phyloP scores from a whole-genome alignment of 2,797 vertebrate species.

The Buceros bicornis region DNA sequence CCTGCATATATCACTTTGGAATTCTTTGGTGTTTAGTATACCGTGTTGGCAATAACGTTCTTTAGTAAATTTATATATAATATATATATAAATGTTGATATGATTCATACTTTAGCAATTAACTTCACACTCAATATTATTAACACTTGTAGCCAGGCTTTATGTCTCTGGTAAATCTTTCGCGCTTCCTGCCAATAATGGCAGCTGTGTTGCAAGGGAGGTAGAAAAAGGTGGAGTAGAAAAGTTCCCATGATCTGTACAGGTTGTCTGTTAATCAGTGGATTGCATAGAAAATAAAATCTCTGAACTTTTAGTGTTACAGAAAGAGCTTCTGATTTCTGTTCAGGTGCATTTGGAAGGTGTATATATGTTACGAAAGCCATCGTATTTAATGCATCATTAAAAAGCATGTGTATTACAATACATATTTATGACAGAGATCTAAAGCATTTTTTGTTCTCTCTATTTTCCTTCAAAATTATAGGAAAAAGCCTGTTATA shows the following conservation, averaged over 20 bases:
- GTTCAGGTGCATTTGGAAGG: background rate
- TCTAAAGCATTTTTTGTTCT: background rate
- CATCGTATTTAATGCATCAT: background rate
- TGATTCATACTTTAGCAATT: background rate
- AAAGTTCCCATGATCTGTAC: background rate
- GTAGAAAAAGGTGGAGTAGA: background rate
- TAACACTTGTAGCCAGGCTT: background rate
- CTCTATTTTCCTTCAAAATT: background rate
- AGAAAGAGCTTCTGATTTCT: background rate
- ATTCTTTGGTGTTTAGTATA: background rate
- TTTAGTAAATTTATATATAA: background rate
- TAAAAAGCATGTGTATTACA: background rate
- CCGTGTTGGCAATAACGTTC: fast-evolving
- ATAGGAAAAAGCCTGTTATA: background rate
- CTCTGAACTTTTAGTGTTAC: background rate
- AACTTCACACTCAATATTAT: background rate
- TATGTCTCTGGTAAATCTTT: background rate
- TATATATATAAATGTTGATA: background rate
- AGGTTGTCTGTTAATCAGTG: background rate
- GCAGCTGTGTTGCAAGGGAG: background rate
- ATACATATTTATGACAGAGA: background rate
- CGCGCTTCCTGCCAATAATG: background rate
- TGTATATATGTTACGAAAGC: background rate
- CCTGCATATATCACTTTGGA: background rate
- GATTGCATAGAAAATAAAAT: background rate